phyloP scores from a whole-genome alignment of 2,888 invertebrate species.

The Trypoxylon attenuatum region DNA sequence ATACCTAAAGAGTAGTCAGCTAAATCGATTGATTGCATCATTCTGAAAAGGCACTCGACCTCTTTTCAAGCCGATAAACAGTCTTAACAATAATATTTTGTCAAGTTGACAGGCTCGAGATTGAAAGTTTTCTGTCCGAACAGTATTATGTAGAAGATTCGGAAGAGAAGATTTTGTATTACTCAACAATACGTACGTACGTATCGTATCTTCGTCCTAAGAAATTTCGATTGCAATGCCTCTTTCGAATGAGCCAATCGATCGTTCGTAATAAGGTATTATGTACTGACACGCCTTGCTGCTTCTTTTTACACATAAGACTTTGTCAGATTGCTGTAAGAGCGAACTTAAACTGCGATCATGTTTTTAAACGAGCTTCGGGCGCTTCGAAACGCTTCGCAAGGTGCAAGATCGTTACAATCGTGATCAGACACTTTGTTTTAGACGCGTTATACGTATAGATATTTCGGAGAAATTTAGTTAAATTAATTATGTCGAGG shows the following conservation, averaged over 20 bases:
- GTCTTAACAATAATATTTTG: conserved; percentile 30
- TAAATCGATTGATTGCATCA: conserved; percentile 32
- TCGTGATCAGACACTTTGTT: conserved; percentile 15
- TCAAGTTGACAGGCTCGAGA: too few species aligned
- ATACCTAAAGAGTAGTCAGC: conserved; percentile 37
- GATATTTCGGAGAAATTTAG: conserved; percentile 19
- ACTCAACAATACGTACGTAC: too few species aligned
- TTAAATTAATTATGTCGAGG: too few species aligned
- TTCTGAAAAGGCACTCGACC: too few species aligned
- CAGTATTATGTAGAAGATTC: too few species aligned
- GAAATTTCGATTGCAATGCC: too few species aligned
- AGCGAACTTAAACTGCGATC: conserved; percentile 29
- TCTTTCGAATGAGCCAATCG: too few species aligned
- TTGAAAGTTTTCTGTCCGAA: too few species aligned
- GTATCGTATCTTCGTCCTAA: too few species aligned
- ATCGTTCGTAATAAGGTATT: conserved; percentile 5
- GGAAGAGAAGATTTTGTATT: too few species aligned
- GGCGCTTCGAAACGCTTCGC: conserved; percentile 31
- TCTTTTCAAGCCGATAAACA: conserved; percentile 27
- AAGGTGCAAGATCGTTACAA: conserved; percentile 18
- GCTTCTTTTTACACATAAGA: conserved; percentile 31
- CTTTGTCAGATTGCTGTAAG: conserved; percentile 24
- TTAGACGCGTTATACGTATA: conserved; percentile 22
- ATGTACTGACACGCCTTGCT: conserved; percentile 20
- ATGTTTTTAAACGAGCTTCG: conserved; percentile 51